Percentiles rank a stretch among this genome's conserved stretches.
phyloP scores from a whole-genome alignment of 2,113 vertebrate genomes.

The Caloenas nicobarica region DNA sequence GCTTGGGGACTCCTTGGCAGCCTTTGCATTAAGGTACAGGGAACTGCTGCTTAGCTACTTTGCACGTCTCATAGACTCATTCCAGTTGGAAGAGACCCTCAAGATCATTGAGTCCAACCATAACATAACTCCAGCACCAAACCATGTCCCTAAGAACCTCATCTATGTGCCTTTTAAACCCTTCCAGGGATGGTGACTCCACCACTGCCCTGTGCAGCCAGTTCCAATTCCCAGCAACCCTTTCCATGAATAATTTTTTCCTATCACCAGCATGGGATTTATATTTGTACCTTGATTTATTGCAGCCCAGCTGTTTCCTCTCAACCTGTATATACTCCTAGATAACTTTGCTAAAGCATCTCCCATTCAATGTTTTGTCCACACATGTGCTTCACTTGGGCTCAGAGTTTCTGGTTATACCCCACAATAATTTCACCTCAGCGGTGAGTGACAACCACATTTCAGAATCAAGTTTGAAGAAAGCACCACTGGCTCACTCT shows the following conservation, averaged over 20 bases:
- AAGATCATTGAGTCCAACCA: too few species aligned
- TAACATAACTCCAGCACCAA: too few species aligned
- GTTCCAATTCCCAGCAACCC: too few species aligned
- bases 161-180: too few species aligned
- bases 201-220: too few species aligned
- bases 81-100: too few species aligned
- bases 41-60: background rate
- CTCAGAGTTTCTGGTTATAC: background rate
- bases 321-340: background rate
- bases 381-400: accelerated
- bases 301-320: background rate
- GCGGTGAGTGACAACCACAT: accelerated
- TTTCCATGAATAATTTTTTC: too few species aligned
- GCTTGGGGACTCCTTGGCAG: background rate
- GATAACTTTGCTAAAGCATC: background rate
- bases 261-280: accelerated
- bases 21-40: background rate
- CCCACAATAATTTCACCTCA: background rate
- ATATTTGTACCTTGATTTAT: accelerated
- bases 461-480: background rate
- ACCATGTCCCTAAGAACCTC: too few species aligned
- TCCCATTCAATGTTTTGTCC: background rate
- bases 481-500: background rate
- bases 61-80: background rate
- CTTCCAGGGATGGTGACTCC: too few species aligned